Evolutionary conservation across 2,797 vertebrate species (phyloP).

Genomic region (Antrozous pallidus): DNA sequence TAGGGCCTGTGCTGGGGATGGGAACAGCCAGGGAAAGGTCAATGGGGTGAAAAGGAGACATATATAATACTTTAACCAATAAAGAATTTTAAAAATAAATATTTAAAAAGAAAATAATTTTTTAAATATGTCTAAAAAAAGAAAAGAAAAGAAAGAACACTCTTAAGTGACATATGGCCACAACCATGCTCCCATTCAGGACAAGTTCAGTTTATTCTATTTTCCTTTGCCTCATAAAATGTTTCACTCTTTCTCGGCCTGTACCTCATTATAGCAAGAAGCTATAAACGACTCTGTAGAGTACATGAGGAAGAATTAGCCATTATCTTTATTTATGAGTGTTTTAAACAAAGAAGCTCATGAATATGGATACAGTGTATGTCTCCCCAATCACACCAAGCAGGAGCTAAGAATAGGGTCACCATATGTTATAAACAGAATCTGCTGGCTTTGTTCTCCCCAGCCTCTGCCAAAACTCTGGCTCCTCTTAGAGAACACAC

Average conservation of each 20-base stretch:
- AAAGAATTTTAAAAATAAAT: no score
- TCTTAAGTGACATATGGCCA: background rate
- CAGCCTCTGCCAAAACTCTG: background rate
- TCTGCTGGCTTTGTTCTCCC: background rate
- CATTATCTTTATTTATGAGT: slow-evolving; percentile 64
- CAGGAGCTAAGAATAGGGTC: slow-evolving; percentile 5
- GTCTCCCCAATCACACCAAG: slow-evolving; percentile 1
- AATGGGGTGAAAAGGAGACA: no score
- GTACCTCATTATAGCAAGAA: slow-evolving; percentile 50
- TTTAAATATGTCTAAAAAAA: no score
- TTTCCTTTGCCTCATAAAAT: slow-evolving; percentile 66
- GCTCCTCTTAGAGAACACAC: background rate
- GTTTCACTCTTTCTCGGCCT: slow-evolving; percentile 7
- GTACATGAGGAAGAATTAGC: slow-evolving; percentile 42
- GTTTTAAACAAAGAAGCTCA: slow-evolving; percentile 54
- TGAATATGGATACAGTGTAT: background rate
- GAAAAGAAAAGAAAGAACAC: background rate
- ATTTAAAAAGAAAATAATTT: no score
- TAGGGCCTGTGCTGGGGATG: no score
- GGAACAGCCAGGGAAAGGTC: no score
- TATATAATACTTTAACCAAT: no score
- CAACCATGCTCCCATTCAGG: slow-evolving; percentile 15
- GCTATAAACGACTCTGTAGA: slow-evolving; percentile 40
- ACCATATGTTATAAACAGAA: slow-evolving; percentile 30
- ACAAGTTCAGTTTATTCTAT: slow-evolving; percentile 54